Base-by-base conservation (phyloP, 2,888 invertebrate genomes). In the Seira sanloemensis region DNA sequence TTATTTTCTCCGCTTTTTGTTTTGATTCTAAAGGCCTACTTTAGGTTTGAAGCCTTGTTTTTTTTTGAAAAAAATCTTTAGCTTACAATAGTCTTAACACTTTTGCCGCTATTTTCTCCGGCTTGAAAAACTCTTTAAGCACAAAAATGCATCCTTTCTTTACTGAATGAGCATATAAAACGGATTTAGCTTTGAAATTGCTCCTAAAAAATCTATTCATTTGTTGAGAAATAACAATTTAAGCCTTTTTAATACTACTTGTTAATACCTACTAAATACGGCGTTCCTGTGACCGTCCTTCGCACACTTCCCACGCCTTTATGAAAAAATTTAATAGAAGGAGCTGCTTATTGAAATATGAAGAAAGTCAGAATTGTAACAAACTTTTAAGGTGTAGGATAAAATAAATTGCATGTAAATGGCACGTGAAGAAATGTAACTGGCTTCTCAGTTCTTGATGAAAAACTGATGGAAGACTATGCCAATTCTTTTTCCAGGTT, bases 21-120 rank as follows among this genome's bases (percentile, higher is more conserved):
- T 75, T 54, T 73, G 71, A 82, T 76, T 76, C 76, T 69, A 81
- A 81, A 75, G 80, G 37, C 76, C 76, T 72, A 71, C 54, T 75
- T 67, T 18, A n/a, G n/a, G n/a, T n/a, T n/a, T n/a, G n/a, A n/a
- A n/a, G n/a, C n/a, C n/a, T n/a, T n/a, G n/a, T n/a, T n/a, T n/a
- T n/a, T n/a, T n/a, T n/a, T 65, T 66, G 66, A 71, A 71, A 58
- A 69, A 71, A 77, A 76, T 69, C 76, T 71, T 58, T 81, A 37
- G 80, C 62, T 58, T 18, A 58, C 58, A 58, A 58, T 58, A 18
- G 58, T n/a, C 58, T 58, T 58, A 58, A 58, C 58, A 58, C 58
- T 58, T 58, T 58, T 58, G 58, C 58, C n/a, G 58, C 9, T 58
- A 58, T 9, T 58, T 58, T 58, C n/a, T n/a, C 9, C n/a, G n/a